These are phyloP conservation scores for Menura novaehollandiae DNA, from an alignment of 2,113 vertebrate genomes.

Conservation along the genomic window DNA sequence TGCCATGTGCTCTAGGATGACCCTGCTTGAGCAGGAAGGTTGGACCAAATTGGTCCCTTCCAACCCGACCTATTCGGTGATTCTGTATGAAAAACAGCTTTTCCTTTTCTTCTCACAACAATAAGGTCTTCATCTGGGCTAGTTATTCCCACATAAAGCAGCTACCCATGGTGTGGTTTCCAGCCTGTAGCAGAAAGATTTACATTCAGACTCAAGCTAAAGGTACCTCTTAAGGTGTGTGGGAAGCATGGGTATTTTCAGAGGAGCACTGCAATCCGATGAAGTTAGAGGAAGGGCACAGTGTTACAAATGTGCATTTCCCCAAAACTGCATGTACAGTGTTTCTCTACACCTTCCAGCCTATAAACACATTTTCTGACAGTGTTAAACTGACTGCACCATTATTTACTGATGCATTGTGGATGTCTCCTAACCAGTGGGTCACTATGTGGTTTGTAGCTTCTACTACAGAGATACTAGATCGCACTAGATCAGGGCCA, in stretches of 20 bases:
- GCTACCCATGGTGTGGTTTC: background rate
- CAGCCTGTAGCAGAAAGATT: background rate
- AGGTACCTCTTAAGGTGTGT: background rate
- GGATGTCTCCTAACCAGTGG: background rate
- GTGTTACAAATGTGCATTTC: background rate
- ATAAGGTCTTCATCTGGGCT: background rate
- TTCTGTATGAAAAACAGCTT: background rate
- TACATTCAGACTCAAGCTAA: background rate
- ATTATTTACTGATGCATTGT: accelerated
- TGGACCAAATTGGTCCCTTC: background rate
- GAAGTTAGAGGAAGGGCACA: background rate
- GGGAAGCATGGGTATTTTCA: background rate
- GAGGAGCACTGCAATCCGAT: accelerated
- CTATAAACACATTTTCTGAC: background rate
- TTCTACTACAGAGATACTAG: background rate
- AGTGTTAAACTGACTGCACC: background rate
- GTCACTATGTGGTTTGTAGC: background rate
- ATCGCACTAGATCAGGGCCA: background rate
- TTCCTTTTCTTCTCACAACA: background rate
- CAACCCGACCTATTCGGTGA: background rate
- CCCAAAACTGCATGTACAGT: background rate
- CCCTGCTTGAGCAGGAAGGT: background rate
- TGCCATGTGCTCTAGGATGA: background rate
- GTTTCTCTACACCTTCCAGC: background rate
- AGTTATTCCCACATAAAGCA: background rate